Conservation (phyloP, 2,113 vertebrate species). For the Strigops habroptila region DNA sequence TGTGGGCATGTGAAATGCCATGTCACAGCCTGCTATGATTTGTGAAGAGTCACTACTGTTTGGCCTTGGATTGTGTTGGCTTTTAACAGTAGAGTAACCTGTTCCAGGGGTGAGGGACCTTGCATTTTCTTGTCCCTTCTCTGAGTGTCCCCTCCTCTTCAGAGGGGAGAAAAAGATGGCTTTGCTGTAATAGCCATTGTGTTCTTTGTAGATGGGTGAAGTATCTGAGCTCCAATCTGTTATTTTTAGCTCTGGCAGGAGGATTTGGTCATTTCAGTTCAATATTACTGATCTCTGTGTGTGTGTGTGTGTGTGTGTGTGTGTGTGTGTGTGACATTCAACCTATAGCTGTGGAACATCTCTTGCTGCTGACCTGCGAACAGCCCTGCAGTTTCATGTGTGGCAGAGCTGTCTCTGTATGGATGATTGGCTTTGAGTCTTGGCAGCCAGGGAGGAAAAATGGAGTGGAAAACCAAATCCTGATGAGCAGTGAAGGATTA, state of each 20-base stretch:
- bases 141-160: background rate
- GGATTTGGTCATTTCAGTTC: background rate
- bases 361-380: background rate
- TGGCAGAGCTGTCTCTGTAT: background rate
- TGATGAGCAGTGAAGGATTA: background rate
- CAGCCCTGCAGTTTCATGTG: background rate
- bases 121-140: background rate
- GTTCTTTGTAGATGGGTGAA: background rate
- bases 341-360: background rate
- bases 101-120: background rate
- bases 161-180: background rate
- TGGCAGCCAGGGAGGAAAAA: background rate
- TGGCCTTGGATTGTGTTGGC: background rate
- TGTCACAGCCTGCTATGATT: background rate
- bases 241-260: background rate
- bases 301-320: background rate
- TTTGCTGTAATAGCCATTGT: background rate
- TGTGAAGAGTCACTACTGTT: background rate
- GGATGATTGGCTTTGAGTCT: background rate
- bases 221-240: background rate
- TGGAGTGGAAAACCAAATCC: background rate
- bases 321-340: background rate
- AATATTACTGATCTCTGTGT: background rate
- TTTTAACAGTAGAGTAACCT: background rate
- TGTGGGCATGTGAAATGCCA: fast-evolving